Percentiles rank a stretch among this genome's conserved stretches.
Evolutionary conservation across 2,888 invertebrate species (phyloP).

Genomic region (Hesperia comma): DNA sequence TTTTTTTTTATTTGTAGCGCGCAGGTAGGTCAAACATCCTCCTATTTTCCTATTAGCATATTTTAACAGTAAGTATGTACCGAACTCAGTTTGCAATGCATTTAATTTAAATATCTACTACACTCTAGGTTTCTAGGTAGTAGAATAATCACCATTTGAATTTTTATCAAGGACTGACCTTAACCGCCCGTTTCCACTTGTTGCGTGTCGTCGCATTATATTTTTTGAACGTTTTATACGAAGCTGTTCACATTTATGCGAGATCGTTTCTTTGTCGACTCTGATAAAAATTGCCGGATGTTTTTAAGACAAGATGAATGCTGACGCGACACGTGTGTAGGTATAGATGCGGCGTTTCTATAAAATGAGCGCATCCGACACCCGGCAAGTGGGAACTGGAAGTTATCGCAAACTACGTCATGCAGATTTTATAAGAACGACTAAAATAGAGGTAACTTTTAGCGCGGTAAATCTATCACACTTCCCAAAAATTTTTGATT

Average conservation of each 20-base stretch:
- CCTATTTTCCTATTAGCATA: neutral
- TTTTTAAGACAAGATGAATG: no score
- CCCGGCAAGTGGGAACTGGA: no score
- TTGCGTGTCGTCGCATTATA: no score
- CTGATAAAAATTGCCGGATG: no score
- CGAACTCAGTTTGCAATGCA: neutral
- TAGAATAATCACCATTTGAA: conserved; percentile 6
- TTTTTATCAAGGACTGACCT: neutral
- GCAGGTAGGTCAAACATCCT: neutral
- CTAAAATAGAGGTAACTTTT: neutral
- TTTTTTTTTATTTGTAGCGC: neutral
- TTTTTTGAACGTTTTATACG: no score
- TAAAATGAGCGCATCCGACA: no score
- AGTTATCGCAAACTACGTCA: neutral
- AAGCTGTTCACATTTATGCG: no score
- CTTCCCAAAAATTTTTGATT: neutral
- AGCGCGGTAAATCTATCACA: conserved; percentile 2
- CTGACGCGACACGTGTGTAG: no score
- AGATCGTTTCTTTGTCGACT: no score
- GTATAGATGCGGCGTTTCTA: no score
- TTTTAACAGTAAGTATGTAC: conserved; percentile 9
- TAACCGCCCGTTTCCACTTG: no score
- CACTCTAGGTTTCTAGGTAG: neutral
- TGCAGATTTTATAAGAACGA: conserved; percentile 5
- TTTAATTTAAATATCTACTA: neutral